Evolutionary conservation across 2,888 invertebrate species (phyloP), one percentile per base, ranked within the genome.

Genomic region (Oxytorus armatus): DNA sequence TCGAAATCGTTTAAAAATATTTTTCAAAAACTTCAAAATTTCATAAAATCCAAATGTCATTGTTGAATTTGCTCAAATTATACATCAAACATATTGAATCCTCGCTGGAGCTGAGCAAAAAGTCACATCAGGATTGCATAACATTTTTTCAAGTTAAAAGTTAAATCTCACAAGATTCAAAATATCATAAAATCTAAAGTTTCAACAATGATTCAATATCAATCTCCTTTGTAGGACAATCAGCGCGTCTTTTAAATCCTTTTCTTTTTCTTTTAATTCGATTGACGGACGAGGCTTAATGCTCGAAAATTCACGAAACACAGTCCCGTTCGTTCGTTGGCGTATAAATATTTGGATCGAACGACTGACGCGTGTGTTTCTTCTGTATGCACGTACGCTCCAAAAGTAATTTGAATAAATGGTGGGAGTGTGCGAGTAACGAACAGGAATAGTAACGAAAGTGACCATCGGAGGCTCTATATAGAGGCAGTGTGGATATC

Each of bases 281-380:
- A 42, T 21, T 29, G 18, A 53, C 63, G 21, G 33, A n/a, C 33
- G 29, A 53, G 39, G 33, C 36, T 55, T 42, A 29, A 55, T 33
- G 29, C n/a, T 21, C 11, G 8, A 39, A 59, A 21, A 63, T 63
- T 29, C 61, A 10, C 23, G 14, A 51, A 53, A 42, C 10, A 29
- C 16, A 51, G 21, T 5, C 83, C 79, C 85, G 84, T 86, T 84
- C 84, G 74, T 70, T 82, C 29, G 83, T 83, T n/a, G 39, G 11
- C 80, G 84, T 76, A 81, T 87, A 89, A 89, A 90, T 89, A 89
- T 89, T 90, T 90, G 85, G 87, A 88, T 87, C 87, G 82, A 79
- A 75, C 85, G 81, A 57, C n/a, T 25, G 42, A 55, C 66, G 78
- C 51, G 51, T 39, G 72, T 33, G 33, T 29, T n/a, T 23, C 39